Base-by-base conservation (phyloP, 2,888 invertebrate species). In the Hyles lineata region DNA sequence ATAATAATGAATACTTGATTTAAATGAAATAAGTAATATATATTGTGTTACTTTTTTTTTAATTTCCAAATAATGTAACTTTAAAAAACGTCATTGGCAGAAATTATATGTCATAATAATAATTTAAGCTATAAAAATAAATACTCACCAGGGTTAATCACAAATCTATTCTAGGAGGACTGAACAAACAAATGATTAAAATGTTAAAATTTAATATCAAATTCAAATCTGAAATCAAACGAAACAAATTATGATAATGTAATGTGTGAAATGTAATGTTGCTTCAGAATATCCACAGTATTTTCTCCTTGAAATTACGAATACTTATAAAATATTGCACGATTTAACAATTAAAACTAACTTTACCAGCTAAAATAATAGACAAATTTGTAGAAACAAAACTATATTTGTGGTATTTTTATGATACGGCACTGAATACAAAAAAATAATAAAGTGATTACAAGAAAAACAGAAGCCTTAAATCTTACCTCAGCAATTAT, bases 391-490 rank as follows among this genome's bases (percentile, higher is more conserved):
- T 74, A 73, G 73, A 82, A 83, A 86, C 82, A 79, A 77, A 72
- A 78, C 75, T 86, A 80, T 88, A 86, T 85, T 86, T 77, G 74
- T 74, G 72, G 73, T 67, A 25, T 43, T 55, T 55, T 55, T 72
- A 74, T 71, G 77, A 80, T 78, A 79, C 71, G 76, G 78, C 72
- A 80, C 76, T 77, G 76, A 74, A 72, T 76, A 80, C 77, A 78
- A 77, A 81, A 52, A 71, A 29, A n/a, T 21, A 25, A 25, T 75
- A 83, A 78, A 80, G 76, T 83, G 71, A 75, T 75, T 76, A 72
- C 76, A 77, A 72, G 75, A 84, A 89, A 90, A 92, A 91, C 91
- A 92, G 91, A 91, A 92, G 91, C 91, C 91, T 84, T 73, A 76
- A 71, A 75, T 79, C 87, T 89, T 90, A 90, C 90, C 91, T 89